phyloP scores from a whole-genome alignment of 2,888 invertebrate species.

The Notodonta ziczac region DNA sequence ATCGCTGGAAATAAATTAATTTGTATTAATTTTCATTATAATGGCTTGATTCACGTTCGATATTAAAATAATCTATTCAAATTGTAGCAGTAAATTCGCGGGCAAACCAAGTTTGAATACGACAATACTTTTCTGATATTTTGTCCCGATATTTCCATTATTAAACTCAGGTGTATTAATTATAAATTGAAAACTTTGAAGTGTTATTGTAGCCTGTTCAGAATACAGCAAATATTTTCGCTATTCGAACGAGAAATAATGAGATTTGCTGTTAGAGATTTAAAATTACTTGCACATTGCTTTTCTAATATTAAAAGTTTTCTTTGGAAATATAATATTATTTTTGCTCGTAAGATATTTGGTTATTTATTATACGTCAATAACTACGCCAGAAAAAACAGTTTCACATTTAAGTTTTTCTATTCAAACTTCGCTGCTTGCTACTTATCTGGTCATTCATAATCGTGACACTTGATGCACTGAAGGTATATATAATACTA shows the following conservation, averaged over 20 bases:
- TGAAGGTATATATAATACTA: too few species aligned
- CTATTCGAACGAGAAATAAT: slow-evolving; percentile 27
- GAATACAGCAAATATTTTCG: slow-evolving; percentile 31
- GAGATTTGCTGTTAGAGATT: slow-evolving; percentile 26
- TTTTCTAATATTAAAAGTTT: slow-evolving; percentile 23
- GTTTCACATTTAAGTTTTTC: background rate
- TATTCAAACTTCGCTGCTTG: background rate
- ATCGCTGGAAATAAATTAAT: too few species aligned
- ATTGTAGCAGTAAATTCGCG: too few species aligned
- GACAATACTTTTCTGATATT: background rate
- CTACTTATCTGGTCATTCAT: too few species aligned
- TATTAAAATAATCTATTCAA: too few species aligned
- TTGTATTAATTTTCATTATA: too few species aligned
- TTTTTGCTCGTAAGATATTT: slow-evolving; percentile 4
- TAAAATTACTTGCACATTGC: slow-evolving; percentile 27
- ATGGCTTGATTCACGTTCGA: too few species aligned
- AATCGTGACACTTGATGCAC: too few species aligned
- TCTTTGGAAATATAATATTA: slow-evolving; percentile 5
- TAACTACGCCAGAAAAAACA: background rate
- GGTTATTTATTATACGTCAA: background rate
- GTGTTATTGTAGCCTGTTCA: slow-evolving; percentile 20
- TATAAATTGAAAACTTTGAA: slow-evolving; percentile 31
- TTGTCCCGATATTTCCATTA: slow-evolving; percentile 8
- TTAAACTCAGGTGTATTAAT: slow-evolving; percentile 26
- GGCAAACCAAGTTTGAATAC: too few species aligned